Evolutionary conservation across 2,797 vertebrate genomes (phyloP), one percentile per base, ranked within the genome.

Genomic region (Apogon hyalosoma): DNA sequence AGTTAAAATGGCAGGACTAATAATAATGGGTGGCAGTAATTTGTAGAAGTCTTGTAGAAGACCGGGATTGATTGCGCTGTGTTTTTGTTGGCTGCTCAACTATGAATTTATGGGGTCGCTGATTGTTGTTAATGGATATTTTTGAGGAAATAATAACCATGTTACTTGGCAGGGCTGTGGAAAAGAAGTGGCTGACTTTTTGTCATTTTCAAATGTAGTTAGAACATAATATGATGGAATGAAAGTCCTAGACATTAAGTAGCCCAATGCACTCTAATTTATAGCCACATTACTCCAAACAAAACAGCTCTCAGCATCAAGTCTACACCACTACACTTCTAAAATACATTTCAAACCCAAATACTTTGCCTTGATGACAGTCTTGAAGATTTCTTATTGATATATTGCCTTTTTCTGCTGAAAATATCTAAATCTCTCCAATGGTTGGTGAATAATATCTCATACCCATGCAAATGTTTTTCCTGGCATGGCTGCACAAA

Each of bases 11-110:
- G 70, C 75, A 73, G 63, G n/a, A 14, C 52, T 63, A 67, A 73
- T 72, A 79, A 89, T 73, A 69, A 68, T 63, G 70, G 52, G 50
- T 64, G 73, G 73, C 66, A 40, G 61, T 74, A 41, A 82, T 86
- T 82, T 81, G 68, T 72, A 19, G 63, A 67, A 49, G 65, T 51
- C 0, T 47, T 71, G 46, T 9, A 36, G 4, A 61, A 54, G 69
- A 75, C 61, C 21, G 45, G 58, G 79, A 82, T 84, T 80, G 88
- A 91, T 88, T 85, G 79, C 16, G 11, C 39, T 14, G 50, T 90
- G 83, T 89, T 93, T 83, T 74, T 68, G 54, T 92, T 90, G 89
- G 90, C 79, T 1, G 65, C 45, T 51, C 61, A 15, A 2, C 68
- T 77, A 82, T 82, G 82, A 77, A 82, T 80, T 84, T 49, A 61